Percentiles rank a stretch among this genome's conserved stretches.
Conservation (phyloP, 2,888 invertebrate genomes). For the Oscheius sp. region DNA sequence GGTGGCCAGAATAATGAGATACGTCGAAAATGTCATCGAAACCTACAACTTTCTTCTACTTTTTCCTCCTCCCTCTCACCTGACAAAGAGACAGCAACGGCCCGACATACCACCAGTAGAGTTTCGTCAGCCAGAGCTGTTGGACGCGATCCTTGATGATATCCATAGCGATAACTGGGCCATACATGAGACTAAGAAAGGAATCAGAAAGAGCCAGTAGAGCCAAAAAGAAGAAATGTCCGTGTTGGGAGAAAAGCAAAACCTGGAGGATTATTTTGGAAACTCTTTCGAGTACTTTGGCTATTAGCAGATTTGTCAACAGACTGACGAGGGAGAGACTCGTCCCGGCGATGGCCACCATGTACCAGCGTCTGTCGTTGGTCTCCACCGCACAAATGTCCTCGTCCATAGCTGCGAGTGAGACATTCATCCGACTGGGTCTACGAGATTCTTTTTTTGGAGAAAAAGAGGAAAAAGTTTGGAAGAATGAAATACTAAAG, state of each 20-base stretch:
- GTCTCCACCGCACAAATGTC: conserved; percentile 33
- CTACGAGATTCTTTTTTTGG: background rate
- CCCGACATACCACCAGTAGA: conserved; percentile 63
- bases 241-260: conserved; percentile 56
- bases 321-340: conserved; percentile 49
- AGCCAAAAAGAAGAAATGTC: conserved; percentile 68
- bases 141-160: conserved; percentile 63
- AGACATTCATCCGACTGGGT: conserved; percentile 15
- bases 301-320: conserved; percentile 48
- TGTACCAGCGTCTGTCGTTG: conserved; percentile 59
- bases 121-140: conserved; percentile 58
- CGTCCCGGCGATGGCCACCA: conserved; percentile 66
- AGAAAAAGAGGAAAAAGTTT: background rate
- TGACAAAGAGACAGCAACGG: conserved; percentile 64
- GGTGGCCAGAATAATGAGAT: conserved; percentile 65
- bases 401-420: conserved; percentile 17
- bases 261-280: conserved; percentile 38
- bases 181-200: conserved; percentile 67
- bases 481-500: no score
- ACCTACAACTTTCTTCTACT: conserved; percentile 30
- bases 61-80: conserved; percentile 28
- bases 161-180: conserved; percentile 69
- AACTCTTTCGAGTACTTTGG: conserved; percentile 32
- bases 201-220: conserved; percentile 65
- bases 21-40: conserved; percentile 67